Evolutionary conservation across 2,113 vertebrate genomes (phyloP), one percentile per base, ranked within the genome.

Genomic region (Corythoichthys haematopterus): DNA sequence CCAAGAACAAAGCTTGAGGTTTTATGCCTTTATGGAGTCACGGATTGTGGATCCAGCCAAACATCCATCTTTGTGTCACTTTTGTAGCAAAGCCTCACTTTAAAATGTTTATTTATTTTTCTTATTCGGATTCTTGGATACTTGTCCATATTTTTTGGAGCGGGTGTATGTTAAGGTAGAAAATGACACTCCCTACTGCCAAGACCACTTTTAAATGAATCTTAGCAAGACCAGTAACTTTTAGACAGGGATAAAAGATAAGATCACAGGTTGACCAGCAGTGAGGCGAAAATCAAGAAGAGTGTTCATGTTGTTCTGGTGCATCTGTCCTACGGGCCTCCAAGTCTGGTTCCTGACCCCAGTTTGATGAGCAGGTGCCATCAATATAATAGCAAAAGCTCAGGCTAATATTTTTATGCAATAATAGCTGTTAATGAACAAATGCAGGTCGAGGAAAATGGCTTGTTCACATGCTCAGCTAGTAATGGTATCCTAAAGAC

Each of bases 401-500:
- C 80, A 67, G 36, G 75, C 82, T 84, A 91, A 90, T 85, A 88
- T 90, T 91, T 89, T 91, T 90, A 87, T 82, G 83, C 90, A 91
- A 90, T 89, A 90, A 90, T 90, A 88, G 85, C 88, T 83, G 87
- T 92, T 92, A 92, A 92, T 91, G 91, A 92, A 89, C 63, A 85
- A 80, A 82, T 80, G 76, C 65, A 28, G 65, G 69, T 1, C 69
- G 70, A 33, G 80, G 37, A 66, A 70, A 76, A 59, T 70, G 35
- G 82, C 67, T 68, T 76, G 82, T 78, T 86, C 75, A 71, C 80
- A 78, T 83, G 74, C 81, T 84, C 62, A 74, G 83, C 90, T 92
- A 91, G 92, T 91, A 92, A 91, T 91, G 90, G 88, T 84, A 64
- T 90, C 87, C 82, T 79, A 88, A 91, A 92, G 91, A 92, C 91